Evolutionary conservation across 2,888 invertebrate genomes (phyloP).

Genomic region (Sphaeridia pumilis): DNA sequence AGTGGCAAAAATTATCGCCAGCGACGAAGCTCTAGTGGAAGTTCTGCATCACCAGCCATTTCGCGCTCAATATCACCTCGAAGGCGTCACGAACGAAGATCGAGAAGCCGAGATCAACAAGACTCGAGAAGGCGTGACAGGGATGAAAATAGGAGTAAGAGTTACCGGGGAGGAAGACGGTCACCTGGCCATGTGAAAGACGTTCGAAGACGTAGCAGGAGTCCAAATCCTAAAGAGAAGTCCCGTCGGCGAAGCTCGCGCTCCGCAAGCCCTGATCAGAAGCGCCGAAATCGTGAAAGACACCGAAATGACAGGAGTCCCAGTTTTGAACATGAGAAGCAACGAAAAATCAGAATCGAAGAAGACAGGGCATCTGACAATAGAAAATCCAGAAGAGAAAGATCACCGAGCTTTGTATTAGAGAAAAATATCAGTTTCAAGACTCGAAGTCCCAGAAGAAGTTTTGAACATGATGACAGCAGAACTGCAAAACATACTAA

Average conservation of each 20-base stretch:
- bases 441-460: too few species aligned
- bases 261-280: slow-evolving; percentile 19
- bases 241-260: slow-evolving; percentile 6
- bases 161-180: too few species aligned
- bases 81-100: slow-evolving; percentile 6
- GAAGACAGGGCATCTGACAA: slow-evolving; percentile 14
- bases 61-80: slow-evolving; percentile 7
- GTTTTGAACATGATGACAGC: too few species aligned
- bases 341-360: slow-evolving; percentile 4
- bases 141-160: slow-evolving; percentile 12
- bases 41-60: slow-evolving; percentile 7
- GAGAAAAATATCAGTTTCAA: too few species aligned
- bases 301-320: slow-evolving; percentile 11
- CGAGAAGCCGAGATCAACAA: slow-evolving; percentile 15
- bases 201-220: slow-evolving; percentile 11
- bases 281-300: slow-evolving; percentile 16
- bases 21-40: not conserved
- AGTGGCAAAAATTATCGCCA: not conserved
- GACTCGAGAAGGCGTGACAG: slow-evolving; percentile 10
- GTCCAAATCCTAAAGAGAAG: too few species aligned
- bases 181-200: slow-evolving; percentile 14
- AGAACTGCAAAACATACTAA: too few species aligned
- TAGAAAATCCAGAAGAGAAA: too few species aligned
- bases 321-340: slow-evolving; percentile 13
- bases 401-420: too few species aligned